phyloP scores from a whole-genome alignment of 2,888 invertebrate species.

The Pimpla rufipes region DNA sequence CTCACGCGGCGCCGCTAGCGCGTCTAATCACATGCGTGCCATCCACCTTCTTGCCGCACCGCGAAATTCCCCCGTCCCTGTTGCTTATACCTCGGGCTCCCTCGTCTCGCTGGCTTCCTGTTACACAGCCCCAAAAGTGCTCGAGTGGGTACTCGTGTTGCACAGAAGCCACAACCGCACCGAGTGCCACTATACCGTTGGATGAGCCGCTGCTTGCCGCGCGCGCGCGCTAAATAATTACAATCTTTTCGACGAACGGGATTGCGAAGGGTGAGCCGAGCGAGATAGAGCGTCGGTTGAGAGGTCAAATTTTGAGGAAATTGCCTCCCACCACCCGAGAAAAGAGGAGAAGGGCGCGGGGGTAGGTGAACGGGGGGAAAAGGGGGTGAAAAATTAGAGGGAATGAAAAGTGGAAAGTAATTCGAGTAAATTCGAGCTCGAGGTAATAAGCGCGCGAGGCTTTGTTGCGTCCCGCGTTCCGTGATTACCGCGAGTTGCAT shows the following conservation, averaged over 20 bases:
- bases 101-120: not conserved
- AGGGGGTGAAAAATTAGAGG: slow-evolving; percentile 25
- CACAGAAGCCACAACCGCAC: too few species aligned
- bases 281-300: not conserved
- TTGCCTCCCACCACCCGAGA: too few species aligned
- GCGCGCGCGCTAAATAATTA: slow-evolving; percentile 24
- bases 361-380: not conserved
- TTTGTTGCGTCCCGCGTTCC: slow-evolving; percentile 57
- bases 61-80: slow-evolving; percentile 14
- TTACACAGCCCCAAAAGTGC: not conserved
- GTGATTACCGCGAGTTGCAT: slow-evolving; percentile 31
- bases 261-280: not conserved
- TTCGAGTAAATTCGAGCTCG: slow-evolving; percentile 43
- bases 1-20: not conserved
- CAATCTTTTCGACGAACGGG: slow-evolving; percentile 40
- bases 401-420: slow-evolving; percentile 36
- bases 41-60: not conserved
- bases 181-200: too few species aligned
- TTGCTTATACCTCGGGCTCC: slow-evolving; percentile 19
- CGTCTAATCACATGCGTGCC: slow-evolving; percentile 14
- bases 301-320: slow-evolving; percentile 12
- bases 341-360: too few species aligned
- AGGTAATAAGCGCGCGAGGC: too few species aligned
- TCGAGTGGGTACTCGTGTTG: too few species aligned
- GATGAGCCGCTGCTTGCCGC: not conserved